Evolutionary conservation across 2,113 vertebrate genomes (phyloP), one percentile per base, ranked within the genome.

Genomic region (Heloderma charlesbogerti): DNA sequence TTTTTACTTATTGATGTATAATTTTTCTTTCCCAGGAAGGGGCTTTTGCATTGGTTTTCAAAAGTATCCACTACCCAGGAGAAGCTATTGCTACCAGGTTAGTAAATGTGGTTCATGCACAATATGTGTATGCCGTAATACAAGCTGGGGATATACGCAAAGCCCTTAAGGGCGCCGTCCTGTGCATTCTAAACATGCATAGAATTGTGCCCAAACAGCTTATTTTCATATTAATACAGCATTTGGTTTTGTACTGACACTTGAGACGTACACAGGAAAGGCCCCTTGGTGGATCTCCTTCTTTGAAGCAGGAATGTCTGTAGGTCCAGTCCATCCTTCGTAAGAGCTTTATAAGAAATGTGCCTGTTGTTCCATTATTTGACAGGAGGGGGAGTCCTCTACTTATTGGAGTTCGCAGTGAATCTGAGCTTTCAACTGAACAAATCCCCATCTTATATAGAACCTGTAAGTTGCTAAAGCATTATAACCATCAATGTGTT

Each of bases 71-170:
- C 95, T 99, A 98, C 94, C 99, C 98, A 3, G 98, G 98, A 94
- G 98, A 99, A 97, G 99, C 98, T 0, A 98, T 99, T 92, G 97
- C 97, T 93, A 98, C 99, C 91, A 99, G 99, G 99, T 99, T 94
- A 96, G 98, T 96, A 90, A 25, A 91, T 90, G 37, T 10, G 0
- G 3, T 1, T 92, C 88, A 88, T 60, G 2, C 5, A 63, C 13
- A 54, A 5, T 20, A 10, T 60, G 20, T 83, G n/a, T 48, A 48
- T 3, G 67, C 4, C 45, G 3, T 29, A 71, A 89, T 45, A n/a
- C 57, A 40, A 29, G 8, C 4, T 71, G 51, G 51, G 86, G 79
- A 67, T n/a, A 74, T 90, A 85, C 81, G 43, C 1, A n/a, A 87
- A 87, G 10, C 40, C 13, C 7, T 27, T 25, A 80, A 86, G 29